Base-by-base conservation (phyloP, 2,888 invertebrate genomes). In the Disparrhopalites patrizii region DNA sequence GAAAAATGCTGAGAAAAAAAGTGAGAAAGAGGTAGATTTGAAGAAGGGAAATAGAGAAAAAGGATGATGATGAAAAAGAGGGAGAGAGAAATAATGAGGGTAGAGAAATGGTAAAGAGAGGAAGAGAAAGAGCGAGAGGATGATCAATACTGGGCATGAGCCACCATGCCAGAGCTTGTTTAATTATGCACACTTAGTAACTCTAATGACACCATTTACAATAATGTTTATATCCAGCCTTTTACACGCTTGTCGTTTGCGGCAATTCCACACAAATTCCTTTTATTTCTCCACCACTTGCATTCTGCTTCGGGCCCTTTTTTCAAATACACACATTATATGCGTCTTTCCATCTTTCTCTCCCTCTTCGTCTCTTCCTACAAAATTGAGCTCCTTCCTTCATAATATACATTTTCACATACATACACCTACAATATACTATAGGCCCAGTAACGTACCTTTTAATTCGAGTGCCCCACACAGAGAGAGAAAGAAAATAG, bases 121-220 rank as follows among this genome's bases (percentile, higher is more conserved):
- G 18, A 4, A 25, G 50, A 50, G 52, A 52, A 30, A n/a, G n/a
- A n/a, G n/a, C 15, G 25, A 38, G 20, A 27, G 15, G 15, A 3
- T 38, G 15, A 20, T 13, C 23, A 40, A 36, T 43, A 40, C 27
- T 43, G 25, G 47, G 47, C 47, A 47, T 61, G 15, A 51, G 51
- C 51, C 61, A 51, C 50, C 31, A 50, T 52, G 61, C 51, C 61
- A 31, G 33, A 33, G 50, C 60, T 60, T 54, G 47, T 54, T 63
- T 63, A 63, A 67, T 63, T 64, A 67, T 67, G 67, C 63, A 67
- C 63, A 67, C 67, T 67, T 67, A 58, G 63, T 64, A 67, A 56
- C 61, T 61, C 64, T 67, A 67, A 67, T 67, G 60, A 67, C 67
- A 67, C 67, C 64, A 67, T 64, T 67, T 67, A 67, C 67, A 64